These are phyloP conservation scores for Eudyptes chrysolophus DNA, from an alignment of 2,113 vertebrate species.

Conservation along the genomic window DNA sequence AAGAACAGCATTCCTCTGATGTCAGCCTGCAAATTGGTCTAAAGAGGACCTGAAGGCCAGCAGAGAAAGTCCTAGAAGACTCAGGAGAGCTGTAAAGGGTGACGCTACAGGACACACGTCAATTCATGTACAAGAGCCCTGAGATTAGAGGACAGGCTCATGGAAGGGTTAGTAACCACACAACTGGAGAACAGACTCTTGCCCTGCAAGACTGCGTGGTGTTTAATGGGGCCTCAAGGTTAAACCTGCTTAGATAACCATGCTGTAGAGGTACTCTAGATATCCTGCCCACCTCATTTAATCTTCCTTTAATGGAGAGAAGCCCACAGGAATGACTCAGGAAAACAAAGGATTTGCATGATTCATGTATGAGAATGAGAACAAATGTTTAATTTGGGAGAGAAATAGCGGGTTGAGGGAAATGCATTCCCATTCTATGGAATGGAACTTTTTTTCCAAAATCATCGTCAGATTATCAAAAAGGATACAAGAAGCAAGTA, in stretches of 20 bases:
- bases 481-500: not conserved
- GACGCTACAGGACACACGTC: not conserved
- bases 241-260: not conserved
- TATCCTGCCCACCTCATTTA: not conserved
- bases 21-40: conserved; percentile 3
- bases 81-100: not conserved
- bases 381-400: conserved; percentile 1
- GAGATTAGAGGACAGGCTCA: not conserved
- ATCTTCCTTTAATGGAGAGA: not conserved
- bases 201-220: not conserved
- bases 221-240: conserved; percentile 22
- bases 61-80: not conserved
- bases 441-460: not conserved
- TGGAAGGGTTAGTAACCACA: not conserved
- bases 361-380: not conserved
- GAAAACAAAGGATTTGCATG: not conserved
- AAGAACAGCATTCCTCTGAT: not conserved
- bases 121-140: not conserved
- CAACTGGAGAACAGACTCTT: not conserved
- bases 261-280: not conserved
- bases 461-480: not conserved
- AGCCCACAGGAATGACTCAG: not conserved
- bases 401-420: conserved; percentile 11
- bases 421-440: not conserved
- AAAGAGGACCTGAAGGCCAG: not conserved